A percentile compares a stretch with the other conserved stretches of the same genome.
Evolutionary conservation across 37 sponge, comb jelly and placozoan genomes (phyloP).

Genomic region (Bolinopsis microptera): DNA sequence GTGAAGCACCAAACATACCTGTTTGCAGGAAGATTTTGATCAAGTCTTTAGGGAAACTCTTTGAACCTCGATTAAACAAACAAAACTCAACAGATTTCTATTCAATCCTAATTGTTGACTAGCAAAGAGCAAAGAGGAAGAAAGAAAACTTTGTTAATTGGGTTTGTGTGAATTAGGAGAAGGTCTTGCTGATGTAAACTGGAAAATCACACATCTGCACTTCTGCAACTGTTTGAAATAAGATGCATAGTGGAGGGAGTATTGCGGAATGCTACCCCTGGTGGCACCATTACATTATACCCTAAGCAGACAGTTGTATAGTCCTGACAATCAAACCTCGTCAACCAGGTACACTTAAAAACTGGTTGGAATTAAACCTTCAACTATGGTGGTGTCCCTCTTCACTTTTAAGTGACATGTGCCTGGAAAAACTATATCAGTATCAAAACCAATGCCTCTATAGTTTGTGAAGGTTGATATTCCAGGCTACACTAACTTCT

Average conservation of each 20-base stretch:
- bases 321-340: slow-evolving; percentile 1
- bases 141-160: background rate
- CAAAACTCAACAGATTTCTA: background rate
- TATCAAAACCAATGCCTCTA: background rate
- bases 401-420: background rate
- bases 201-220: background rate
- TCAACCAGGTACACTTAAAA: background rate
- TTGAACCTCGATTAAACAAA: background rate
- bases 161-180: slow-evolving; percentile 49
- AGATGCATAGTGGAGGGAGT: slow-evolving; percentile 30
- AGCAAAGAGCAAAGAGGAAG: background rate
- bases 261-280: slow-evolving; percentile 24
- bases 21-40: background rate
- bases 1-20: slow-evolving; percentile 20
- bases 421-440: background rate
- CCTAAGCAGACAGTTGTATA: slow-evolving; percentile 8
- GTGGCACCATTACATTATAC: background rate
- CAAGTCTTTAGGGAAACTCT: background rate
- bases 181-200: background rate
- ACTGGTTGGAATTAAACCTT: background rate
- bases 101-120: slow-evolving; percentile 62
- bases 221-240: slow-evolving; percentile 31
- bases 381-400: slow-evolving; percentile 52
- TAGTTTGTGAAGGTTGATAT: background rate
- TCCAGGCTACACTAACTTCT: slow-evolving; percentile 10